Evolutionary conservation across 2,113 vertebrate genomes (phyloP).

Genomic region (Phyllostomus hastatus): DNA sequence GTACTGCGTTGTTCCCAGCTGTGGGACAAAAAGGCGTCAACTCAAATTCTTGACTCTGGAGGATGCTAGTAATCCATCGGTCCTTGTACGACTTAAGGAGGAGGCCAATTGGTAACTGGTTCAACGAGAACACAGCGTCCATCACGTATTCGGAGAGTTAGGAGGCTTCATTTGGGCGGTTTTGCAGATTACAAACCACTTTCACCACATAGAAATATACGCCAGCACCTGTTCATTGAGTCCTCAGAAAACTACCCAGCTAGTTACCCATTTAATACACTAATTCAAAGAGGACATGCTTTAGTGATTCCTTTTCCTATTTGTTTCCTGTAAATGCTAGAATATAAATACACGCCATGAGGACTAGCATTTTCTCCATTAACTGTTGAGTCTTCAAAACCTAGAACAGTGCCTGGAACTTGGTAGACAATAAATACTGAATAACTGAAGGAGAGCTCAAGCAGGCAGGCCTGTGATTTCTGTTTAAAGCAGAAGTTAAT

Average conservation of each 20-base stretch:
- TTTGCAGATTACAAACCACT: neutral
- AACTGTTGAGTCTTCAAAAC: neutral
- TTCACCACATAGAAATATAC: neutral
- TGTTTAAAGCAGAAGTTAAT: slow-evolving; percentile 8
- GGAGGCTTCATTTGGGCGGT: neutral
- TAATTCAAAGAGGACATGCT: neutral
- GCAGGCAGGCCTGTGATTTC: neutral
- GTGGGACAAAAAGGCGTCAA: neutral
- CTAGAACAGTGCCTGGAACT: neutral
- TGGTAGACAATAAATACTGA: neutral
- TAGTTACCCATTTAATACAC: neutral
- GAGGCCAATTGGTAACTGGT: neutral
- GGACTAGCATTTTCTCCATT: slow-evolving; percentile 16
- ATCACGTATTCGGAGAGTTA: neutral
- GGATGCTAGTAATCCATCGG: neutral
- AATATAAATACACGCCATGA: neutral
- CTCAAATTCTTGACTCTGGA: neutral
- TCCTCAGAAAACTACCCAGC: neutral
- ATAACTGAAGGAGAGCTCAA: neutral
- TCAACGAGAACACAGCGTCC: neutral
- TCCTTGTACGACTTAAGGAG: neutral
- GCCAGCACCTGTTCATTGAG: neutral
- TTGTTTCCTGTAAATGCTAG: neutral
- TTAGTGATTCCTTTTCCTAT: neutral
- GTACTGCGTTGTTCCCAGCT: neutral